Base-by-base conservation (phyloP, 2,113 vertebrate species). In the Gopherus evgoodei region DNA sequence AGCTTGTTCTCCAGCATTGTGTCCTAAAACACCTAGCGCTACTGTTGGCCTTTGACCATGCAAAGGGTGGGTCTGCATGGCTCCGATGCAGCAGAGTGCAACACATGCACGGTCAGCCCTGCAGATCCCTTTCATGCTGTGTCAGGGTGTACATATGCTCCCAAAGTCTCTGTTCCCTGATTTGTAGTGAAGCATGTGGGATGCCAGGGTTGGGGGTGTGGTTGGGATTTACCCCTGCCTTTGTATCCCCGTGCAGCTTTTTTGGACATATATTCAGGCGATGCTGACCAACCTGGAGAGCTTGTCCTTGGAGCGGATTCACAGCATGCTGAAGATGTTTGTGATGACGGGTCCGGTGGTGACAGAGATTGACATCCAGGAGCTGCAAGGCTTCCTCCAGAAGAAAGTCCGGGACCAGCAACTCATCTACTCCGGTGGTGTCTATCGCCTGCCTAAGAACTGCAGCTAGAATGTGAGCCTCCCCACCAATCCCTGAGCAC, bases 271-370 rank as follows among this genome's bases (percentile, higher is more conserved):
- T 96, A 99, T 99, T 97, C 99, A 99, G 96, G 99, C 99, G 52
- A 99, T 99, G 99, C 98, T 99, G 97, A 99, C 99, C 91, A 99
- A 99, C 98, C 98, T 99, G 90, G 99, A 99, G 98, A 99, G 98
- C 97, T 99, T 99, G 97, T 99, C 99, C 0, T 98, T 99, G 98
- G 99, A 99, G 93, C 99, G 99, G 72, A 99, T 99, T 85, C 99
- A 99, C 98, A 99, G 99, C 93, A 99, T 99, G 99, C 99, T 99
- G 35, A 98, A 99, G 96, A 99, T 99, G 99, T 99, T 99, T 3
- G 99, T 99, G 50, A 99, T 99, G 97, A 99, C 99, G 0, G 99
- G 99, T 9, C 99, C 99, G 0, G 99, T 99, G 2, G 99, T 99
- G 49, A 99, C 99, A 0, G 99, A 99, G 98, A 99, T 99, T 47